Base-by-base conservation (phyloP, 64 coral and sea anemone species). In the Porites australiensis region DNA sequence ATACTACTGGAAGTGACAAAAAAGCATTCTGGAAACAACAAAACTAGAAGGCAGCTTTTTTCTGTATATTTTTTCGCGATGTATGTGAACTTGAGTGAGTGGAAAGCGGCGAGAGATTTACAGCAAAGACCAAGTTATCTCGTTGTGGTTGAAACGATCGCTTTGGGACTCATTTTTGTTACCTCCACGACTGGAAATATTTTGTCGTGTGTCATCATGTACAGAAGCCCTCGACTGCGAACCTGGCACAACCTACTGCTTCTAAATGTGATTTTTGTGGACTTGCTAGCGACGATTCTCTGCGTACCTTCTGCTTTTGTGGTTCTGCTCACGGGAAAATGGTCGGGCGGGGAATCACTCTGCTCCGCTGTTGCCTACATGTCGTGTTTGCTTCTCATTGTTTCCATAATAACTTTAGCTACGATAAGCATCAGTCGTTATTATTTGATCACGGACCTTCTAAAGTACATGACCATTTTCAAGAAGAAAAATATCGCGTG, bases 211-310 rank as follows among this genome's bases (percentile, higher is more conserved):
- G 22, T 84, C 76, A 91, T 92, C 15, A 92, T 96, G 84, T 92
- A 88, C 66, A 87, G 63, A 82, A 96, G 82, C 22, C 68, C 90
- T 59, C 89, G 89, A 6, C 70, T 96, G 44, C 86, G 94, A 44
- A 96, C 94, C 18, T 96, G 94, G 94, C 94, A 92, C 77, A 96
- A 96, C 70, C 45, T 96, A 15, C 77, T 96, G 8, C 87, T 91
- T 37, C 59, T 96, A n/a, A 96, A 96, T 50, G 74, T 96, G 6
- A 92, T 96, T 12, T 52, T 96, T 2, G 72, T 91, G 22, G 94
- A 96, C 75, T 86, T 96, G 14, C 68, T 96, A 18, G 84, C 75
- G 1, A 90, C 82, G 0, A 3, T 88, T n/a, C 15, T 83, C 21
- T 88, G 75, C 53, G 79, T 83, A 68, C 75, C 89, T 5, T 92